phyloP scores from a whole-genome alignment of 2,888 invertebrate genomes.

The Adineta ricciae region DNA sequence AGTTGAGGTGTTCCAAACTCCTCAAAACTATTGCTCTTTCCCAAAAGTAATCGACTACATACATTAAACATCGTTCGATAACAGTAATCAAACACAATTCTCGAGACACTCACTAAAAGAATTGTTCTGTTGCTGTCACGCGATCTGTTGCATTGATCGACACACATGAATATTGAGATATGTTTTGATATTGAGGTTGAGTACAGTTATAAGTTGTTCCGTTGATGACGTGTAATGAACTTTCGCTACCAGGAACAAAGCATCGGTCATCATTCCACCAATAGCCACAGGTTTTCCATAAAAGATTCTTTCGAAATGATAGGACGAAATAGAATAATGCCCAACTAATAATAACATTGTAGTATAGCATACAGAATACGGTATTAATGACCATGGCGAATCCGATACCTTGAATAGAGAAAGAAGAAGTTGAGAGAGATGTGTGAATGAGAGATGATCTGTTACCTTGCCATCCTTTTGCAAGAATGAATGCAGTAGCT shows the following conservation, averaged over 20 bases:
- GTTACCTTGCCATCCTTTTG: constrained; percentile 16
- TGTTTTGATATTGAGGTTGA: background rate
- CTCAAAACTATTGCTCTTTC: background rate
- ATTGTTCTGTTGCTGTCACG: background rate
- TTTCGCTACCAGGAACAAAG: background rate
- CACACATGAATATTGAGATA: background rate
- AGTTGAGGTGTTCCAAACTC: background rate
- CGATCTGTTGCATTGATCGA: background rate
- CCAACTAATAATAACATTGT: background rate
- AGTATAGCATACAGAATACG: background rate
- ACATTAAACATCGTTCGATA: background rate
- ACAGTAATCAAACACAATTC: background rate
- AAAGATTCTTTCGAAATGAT: background rate
- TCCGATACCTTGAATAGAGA: background rate
- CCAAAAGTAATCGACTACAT: background rate
- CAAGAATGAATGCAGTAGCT: background rate
- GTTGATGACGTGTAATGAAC: background rate
- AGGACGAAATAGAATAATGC: background rate
- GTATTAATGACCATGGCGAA: background rate
- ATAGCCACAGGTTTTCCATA: background rate
- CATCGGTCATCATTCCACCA: background rate
- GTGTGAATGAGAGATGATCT: too few relatives aligned
- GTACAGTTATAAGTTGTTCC: background rate
- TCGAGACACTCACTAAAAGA: background rate
- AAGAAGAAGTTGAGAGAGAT: too few relatives aligned